These are phyloP conservation scores for Thera obeliscata DNA, from an alignment of 2,888 invertebrate species.

Conservation along the genomic window DNA sequence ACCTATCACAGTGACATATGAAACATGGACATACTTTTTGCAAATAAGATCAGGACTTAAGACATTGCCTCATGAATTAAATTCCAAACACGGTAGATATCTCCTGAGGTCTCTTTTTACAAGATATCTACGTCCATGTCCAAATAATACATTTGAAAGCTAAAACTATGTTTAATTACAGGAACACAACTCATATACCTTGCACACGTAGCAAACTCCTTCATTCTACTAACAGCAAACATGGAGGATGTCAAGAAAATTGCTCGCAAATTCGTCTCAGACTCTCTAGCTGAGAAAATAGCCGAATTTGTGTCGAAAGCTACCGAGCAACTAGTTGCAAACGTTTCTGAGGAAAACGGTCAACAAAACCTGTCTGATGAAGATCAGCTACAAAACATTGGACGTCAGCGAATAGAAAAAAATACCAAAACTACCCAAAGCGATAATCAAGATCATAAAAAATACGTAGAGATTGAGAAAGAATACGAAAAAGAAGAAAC, in stretches of 20 bases:
- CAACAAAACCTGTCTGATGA: conserved; percentile 15
- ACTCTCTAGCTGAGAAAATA: conserved; percentile 56
- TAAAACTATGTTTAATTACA: conserved; percentile 42
- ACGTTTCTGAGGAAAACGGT: conserved; percentile 47
- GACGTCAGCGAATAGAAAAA: conserved; percentile 4
- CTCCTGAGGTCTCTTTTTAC: too few relatives aligned
- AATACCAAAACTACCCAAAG: conserved; percentile 15
- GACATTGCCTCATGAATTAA: too few relatives aligned
- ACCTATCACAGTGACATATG: background rate
- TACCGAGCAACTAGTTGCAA: conserved; percentile 19
- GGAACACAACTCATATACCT: conserved; percentile 52
- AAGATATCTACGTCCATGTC: too few relatives aligned
- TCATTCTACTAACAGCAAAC: conserved; percentile 63
- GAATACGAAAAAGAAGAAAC: background rate
- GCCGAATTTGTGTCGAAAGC: conserved; percentile 49
- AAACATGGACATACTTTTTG: background rate
- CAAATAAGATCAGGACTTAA: too few relatives aligned
- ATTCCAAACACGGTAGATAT: too few relatives aligned
- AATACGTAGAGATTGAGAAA: background rate
- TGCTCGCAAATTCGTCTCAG: conserved; percentile 61
- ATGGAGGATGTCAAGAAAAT: conserved; percentile 63
- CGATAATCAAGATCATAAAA: background rate
- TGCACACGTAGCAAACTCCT: conserved; percentile 43
- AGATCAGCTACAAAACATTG: conserved; percentile 3
- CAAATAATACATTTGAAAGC: background rate